Conservation (phyloP, 2,113 vertebrate species). For the Solea solea region DNA sequence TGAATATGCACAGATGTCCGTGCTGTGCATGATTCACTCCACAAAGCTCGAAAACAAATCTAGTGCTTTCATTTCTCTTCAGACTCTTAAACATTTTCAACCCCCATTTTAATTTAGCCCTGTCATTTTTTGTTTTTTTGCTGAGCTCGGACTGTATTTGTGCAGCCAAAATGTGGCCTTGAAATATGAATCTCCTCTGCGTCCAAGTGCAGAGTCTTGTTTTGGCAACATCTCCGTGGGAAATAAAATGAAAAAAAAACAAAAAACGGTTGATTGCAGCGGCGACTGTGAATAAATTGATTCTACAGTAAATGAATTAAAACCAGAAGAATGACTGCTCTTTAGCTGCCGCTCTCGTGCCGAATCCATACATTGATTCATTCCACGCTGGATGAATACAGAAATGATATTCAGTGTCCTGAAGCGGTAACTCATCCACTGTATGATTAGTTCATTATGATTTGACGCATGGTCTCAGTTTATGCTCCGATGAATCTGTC, state of each 20-base stretch:
- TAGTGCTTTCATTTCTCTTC: not conserved
- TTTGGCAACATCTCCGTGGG: slow-evolving; percentile 8
- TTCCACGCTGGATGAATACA: not conserved
- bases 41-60: not conserved
- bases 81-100: not conserved
- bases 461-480: slow-evolving; percentile 52
- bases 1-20: not conserved
- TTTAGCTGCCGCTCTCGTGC: not conserved
- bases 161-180: not conserved
- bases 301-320: not conserved
- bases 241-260: slow-evolving; percentile 40
- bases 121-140: not conserved
- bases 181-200: not conserved
- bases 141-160: not conserved
- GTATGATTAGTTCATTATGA: slow-evolving; percentile 50
- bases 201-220: slow-evolving; percentile 5
- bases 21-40: not conserved
- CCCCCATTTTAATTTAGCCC: not conserved
- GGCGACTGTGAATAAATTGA: slow-evolving; percentile 30
- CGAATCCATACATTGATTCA: slow-evolving; percentile 9
- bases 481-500: slow-evolving; percentile 28
- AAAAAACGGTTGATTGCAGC: slow-evolving; percentile 22
- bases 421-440: not conserved
- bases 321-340: slow-evolving; percentile 4
- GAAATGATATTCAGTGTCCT: not conserved